Conservation (phyloP, 53 echinoderm and acorn worm genomes). For the Luidia sarsii region DNA sequence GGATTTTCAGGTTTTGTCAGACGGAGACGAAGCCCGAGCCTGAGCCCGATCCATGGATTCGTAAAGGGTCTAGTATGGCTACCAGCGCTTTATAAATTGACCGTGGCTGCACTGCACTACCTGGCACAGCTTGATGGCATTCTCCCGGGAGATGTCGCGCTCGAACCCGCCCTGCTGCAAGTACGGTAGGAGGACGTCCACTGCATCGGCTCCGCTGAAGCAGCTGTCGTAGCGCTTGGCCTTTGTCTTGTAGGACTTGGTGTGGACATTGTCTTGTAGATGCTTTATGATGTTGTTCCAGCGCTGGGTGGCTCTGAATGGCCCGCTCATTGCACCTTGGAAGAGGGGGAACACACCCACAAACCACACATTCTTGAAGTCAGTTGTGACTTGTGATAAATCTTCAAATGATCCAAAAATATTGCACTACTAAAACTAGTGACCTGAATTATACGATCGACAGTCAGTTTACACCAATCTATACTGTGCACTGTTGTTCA, state of each 20-base stretch:
- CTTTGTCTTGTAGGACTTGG: constrained; percentile 69
- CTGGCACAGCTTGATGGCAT: constrained; percentile 84
- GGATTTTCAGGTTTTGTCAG: no score
- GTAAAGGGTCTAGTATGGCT: no score
- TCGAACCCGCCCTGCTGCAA: constrained; percentile 59
- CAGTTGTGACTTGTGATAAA: neutral
- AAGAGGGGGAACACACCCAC: no score
- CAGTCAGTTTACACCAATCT: no score
- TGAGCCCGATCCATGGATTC: no score
- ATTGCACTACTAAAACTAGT: no score
- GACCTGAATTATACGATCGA: neutral
- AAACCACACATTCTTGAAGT: neutral
- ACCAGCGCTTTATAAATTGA: no score
- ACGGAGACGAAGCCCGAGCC: no score
- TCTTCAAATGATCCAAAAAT: no score
- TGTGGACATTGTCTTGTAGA: constrained; percentile 73
- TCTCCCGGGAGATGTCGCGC: constrained; percentile 76
- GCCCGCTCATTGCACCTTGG: constrained; percentile 65
- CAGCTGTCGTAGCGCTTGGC: constrained; percentile 82
- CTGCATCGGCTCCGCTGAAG: constrained; percentile 89
- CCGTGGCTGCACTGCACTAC: no score
- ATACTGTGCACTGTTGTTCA: no score
- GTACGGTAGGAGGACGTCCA: constrained; percentile 73
- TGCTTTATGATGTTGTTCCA: constrained; percentile 93
- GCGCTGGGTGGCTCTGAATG: constrained; percentile 82